Evolutionary conservation across 1,140 invertebrate species (phyloP), one percentile per base, ranked within the genome.

Genomic region (Hermetia illucens): DNA sequence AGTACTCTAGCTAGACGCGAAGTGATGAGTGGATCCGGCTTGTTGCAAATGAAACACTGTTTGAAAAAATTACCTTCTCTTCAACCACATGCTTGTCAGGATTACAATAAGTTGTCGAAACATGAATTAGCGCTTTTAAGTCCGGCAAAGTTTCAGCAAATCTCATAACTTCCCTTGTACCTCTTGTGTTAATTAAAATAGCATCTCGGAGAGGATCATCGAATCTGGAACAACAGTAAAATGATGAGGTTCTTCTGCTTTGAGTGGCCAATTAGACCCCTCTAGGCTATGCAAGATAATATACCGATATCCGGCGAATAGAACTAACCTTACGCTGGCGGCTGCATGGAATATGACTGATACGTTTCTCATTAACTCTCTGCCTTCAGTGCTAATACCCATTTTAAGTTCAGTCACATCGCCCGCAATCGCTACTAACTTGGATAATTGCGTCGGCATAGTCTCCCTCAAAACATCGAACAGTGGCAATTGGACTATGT

Each of bases 261-360:
- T 16, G 9, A 18, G 9, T 35, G 8, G 8, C 19, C 5, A 35
- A 35, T n/a, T n/a, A n/a, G n/a, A n/a, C n/a, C n/a, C n/a, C n/a
- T n/a, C n/a, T n/a, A n/a, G n/a, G n/a, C n/a, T n/a, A 25, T 8
- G 24, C n/a, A 25, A 8, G 6, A 25, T 25, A n/a, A 25, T n/a
- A 25, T 25, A 25, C n/a, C 24, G 24, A 25, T 25, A 8, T 25
- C 6, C 6, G n/a, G n/a, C 24, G 24, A n/a, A 25, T 25, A 8
- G 24, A 25, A 6, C 5, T 35, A 39, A 57, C 51, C 56, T 46
- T n/a, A 97, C 81, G 39, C 85, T 94, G 1, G 94, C 93, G 1
- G 93, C 94, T 1, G 81, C 81, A 53, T 98, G 91, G 58, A 92
- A 94, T 5, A 98, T 75, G 10, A 97, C 65, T 3, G 79, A 77